A percentile compares a stretch with the other conserved stretches of the same genome.
phyloP scores from a whole-genome alignment of 2,888 invertebrate genomes.

The Pilophorus perplexus region DNA sequence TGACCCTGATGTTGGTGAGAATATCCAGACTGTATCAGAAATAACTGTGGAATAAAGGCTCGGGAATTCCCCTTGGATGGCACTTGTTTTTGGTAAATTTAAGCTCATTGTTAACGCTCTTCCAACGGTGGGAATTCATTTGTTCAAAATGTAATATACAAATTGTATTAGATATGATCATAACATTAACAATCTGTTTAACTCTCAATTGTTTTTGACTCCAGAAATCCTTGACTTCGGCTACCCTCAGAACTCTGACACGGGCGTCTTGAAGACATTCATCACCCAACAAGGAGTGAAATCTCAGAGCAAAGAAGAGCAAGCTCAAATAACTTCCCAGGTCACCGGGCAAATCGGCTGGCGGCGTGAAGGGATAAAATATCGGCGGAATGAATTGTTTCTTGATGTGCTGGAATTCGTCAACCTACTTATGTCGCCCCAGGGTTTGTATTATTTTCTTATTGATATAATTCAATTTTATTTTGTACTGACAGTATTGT shows the following conservation, averaged over 20 bases:
- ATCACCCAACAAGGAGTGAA: conserved; percentile 99
- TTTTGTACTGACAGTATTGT: too few relatives aligned
- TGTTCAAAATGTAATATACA: too few relatives aligned
- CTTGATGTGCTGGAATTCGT: conserved; percentile 98
- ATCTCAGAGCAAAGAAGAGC: conserved; percentile 98
- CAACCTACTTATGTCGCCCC: conserved; percentile 98
- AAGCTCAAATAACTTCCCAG: conserved; percentile 98
- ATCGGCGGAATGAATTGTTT: conserved; percentile 96
- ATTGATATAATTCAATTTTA: not conserved
- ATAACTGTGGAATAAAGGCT: too few relatives aligned
- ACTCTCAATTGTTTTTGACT: too few relatives aligned
- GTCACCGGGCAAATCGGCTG: conserved; percentile 95
- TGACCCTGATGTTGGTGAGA: too few relatives aligned
- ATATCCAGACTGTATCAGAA: too few relatives aligned
- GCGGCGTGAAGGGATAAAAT: conserved; percentile 99
- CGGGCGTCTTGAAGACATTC: conserved; percentile 97
- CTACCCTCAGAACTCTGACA: conserved; percentile 99
- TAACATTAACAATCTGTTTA: too few relatives aligned
- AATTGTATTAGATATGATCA: too few relatives aligned
- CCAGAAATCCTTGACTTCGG: conserved; percentile 98
- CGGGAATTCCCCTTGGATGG: too few relatives aligned
- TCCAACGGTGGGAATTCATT: too few relatives aligned
- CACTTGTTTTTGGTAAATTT: too few relatives aligned
- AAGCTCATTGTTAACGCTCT: too few relatives aligned
- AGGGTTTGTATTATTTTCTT: conserved; percentile 62